Evolutionary conservation across 2,888 invertebrate genomes (phyloP), one percentile per base, ranked within the genome.

Genomic region (Aphrophora alni): DNA sequence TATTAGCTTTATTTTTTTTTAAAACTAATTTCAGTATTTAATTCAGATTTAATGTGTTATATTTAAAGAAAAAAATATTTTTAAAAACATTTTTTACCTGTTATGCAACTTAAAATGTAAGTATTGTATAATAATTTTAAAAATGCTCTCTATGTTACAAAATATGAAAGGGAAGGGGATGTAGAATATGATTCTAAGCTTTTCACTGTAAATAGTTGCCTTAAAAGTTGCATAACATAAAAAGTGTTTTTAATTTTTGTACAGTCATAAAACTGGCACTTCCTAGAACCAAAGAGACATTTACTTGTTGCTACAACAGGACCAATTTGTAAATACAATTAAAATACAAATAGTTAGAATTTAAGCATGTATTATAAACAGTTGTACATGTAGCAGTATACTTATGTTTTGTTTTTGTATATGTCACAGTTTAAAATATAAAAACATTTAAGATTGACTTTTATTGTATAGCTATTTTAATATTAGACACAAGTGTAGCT

Each of bases 401-500:
- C 74, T 79, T 74, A 79, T 38, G 73, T 79, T 28, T 71, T 79
- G 27, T 28, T 73, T 79, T 79, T 79, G 78, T 79, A 74, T 21
- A 78, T 78, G 73, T 24, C 44, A 73, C 59, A 78, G 72, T 78
- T 78, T 78, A 69, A n/a, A 33, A 72, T 78, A 68, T 68, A 59
- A 59, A 33, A 21, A 59, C 59, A 59, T 3, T 44, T 44, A 44
- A 21, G 21, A 21, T 59, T 59, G 10, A 59, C 7, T 59, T 59
- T 59, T n/a, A 59, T 21, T 59, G 59, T 59, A 59, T 21, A 59
- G 59, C 21, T 59, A 21, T 59, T 21, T n/a, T 59, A 59, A 21
- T 21, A 21, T 59, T 59, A 59, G 59, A 59, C 4, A 59, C 8
- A 14, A 21, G 44, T 14, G 59, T 59, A 59, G 59, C 59, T 59